Conservation (phyloP, 2,113 vertebrate genomes). For the Pleuronectes platessa region DNA sequence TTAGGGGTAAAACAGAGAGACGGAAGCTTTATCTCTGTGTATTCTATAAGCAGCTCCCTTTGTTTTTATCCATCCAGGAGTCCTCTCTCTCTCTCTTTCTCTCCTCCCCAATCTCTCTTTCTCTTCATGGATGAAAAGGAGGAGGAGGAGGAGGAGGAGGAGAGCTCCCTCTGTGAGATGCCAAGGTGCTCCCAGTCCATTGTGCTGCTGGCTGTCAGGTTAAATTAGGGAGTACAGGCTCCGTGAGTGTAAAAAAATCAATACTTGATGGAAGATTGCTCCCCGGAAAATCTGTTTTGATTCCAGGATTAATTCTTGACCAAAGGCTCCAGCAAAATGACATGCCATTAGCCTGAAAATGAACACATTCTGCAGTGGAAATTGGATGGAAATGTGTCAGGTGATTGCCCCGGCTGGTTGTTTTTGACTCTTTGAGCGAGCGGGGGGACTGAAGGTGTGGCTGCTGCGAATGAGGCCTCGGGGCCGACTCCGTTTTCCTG, state of each 20-base stretch:
- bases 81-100: constrained; percentile 39
- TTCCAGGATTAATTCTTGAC: constrained; percentile 99
- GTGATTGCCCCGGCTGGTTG: constrained; percentile 95
- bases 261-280: constrained; percentile 99
- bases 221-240: constrained; percentile 99
- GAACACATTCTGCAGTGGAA: constrained; percentile 99
- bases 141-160: constrained; percentile 71
- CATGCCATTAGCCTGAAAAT: constrained; percentile 99
- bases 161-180: constrained; percentile 94
- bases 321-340: constrained; percentile 99
- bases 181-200: constrained; percentile 99
- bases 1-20: constrained; percentile 87
- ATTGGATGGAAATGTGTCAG: constrained; percentile 99
- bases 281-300: constrained; percentile 99
- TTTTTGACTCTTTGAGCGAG: constrained; percentile 87
- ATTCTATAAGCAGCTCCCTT: constrained; percentile 79
- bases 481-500: constrained; percentile 88
- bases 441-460: constrained; percentile 86
- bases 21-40: constrained; percentile 72
- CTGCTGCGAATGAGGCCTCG: constrained; percentile 85
- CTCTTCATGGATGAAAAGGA: constrained; percentile 81
- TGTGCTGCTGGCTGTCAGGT: constrained; percentile 99
- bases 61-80: constrained; percentile 80
- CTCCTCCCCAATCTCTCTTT: constrained; percentile 68
- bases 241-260: constrained; percentile 99